Evolutionary conservation across 2,888 invertebrate species (phyloP).

Genomic region (Hypsopygia costalis): DNA sequence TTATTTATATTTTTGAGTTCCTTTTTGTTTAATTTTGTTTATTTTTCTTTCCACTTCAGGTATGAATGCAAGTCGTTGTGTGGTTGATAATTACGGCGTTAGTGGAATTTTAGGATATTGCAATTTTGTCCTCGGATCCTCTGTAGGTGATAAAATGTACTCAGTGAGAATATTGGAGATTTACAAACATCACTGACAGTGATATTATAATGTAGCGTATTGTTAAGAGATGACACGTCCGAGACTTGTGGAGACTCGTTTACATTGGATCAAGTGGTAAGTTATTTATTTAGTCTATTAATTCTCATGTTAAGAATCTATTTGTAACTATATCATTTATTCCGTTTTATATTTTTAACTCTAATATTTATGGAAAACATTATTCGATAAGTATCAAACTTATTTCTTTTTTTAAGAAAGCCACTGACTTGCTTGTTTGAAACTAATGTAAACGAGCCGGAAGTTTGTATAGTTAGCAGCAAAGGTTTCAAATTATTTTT

Average conservation of each 20-base stretch:
- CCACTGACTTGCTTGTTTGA: background rate
- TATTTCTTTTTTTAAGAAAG: background rate
- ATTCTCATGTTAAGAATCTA: no score
- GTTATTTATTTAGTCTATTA: no score
- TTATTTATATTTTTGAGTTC: slow-evolving; percentile 26
- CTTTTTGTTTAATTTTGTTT: slow-evolving; percentile 28
- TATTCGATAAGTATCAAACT: no score
- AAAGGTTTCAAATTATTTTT: no score
- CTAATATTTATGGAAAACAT: no score
- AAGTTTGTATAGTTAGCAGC: no score
- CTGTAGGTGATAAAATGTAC: slow-evolving; percentile 9
- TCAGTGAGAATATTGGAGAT: background rate
- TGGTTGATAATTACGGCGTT: slow-evolving; percentile 57
- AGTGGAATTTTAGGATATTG: slow-evolving; percentile 51
- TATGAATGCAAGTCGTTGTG: slow-evolving; percentile 75
- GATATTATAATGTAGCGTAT: background rate
- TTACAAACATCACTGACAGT: background rate
- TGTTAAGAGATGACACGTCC: background rate
- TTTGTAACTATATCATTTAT: no score
- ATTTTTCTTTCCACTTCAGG: slow-evolving; percentile 55
- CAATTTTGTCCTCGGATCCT: slow-evolving; percentile 41
- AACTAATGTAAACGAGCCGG: background rate
- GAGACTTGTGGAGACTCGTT: background rate
- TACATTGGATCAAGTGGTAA: background rate
- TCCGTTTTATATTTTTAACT: no score